Evolutionary conservation across 2,113 vertebrate species (phyloP).

Genomic region (Talpa occidentalis): DNA sequence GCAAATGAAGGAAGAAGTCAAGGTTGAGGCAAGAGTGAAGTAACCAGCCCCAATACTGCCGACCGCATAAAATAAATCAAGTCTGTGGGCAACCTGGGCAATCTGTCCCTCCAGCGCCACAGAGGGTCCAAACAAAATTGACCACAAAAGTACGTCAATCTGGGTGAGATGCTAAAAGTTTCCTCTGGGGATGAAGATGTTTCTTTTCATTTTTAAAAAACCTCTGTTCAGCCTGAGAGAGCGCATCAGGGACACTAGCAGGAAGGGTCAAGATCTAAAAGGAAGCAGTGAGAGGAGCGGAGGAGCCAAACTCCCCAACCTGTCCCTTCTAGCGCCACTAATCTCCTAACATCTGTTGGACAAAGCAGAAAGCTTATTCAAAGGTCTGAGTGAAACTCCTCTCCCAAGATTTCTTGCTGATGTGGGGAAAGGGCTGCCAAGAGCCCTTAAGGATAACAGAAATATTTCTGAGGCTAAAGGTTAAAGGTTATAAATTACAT

Average conservation of each 20-base stretch:
- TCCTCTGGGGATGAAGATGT: neutral
- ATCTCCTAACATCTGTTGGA: slow-evolving; percentile 68
- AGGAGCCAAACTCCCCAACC: slow-evolving; percentile 18
- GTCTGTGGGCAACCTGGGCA: neutral
- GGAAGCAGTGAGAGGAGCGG: neutral
- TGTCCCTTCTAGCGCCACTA: slow-evolving; percentile 47
- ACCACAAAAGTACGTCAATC: neutral
- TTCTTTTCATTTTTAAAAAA: neutral
- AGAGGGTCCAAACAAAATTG: neutral
- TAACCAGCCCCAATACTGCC: neutral
- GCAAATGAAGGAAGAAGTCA: neutral
- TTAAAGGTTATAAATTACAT: slow-evolving; percentile 81
- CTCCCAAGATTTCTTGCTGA: slow-evolving; percentile 86
- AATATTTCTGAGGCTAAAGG: slow-evolving; percentile 81
- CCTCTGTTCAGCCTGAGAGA: neutral
- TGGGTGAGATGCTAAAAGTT: neutral
- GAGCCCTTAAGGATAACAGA: slow-evolving; percentile 83
- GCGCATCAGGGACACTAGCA: neutral
- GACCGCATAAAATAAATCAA: neutral
- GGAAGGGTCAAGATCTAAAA: neutral
- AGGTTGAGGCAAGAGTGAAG: neutral
- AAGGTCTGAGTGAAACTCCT: slow-evolving; percentile 82
- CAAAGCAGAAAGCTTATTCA: slow-evolving; percentile 76
- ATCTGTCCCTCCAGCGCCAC: neutral
- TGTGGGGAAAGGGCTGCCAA: slow-evolving; percentile 82